Base-by-base conservation (phyloP, 2,113 vertebrate genomes). In the Vicugna pacos region DNA sequence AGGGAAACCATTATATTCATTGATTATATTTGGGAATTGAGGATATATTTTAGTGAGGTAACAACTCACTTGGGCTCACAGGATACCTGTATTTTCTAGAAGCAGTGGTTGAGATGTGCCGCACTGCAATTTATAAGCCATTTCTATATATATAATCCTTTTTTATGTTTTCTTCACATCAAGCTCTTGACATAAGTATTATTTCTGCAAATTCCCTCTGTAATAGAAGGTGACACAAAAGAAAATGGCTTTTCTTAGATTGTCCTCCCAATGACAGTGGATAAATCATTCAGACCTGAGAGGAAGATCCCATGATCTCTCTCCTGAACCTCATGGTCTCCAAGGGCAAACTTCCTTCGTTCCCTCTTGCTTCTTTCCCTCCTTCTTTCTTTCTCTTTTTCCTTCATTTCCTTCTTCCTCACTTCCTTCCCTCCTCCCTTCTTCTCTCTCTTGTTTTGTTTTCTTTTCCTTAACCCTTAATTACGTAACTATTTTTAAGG, bases 121-220 rank as follows among this genome's bases (percentile, higher is more conserved):
- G 10, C 30, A 69, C 1, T 58, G 20, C 2, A 85, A 64, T 85
- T 60, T 67, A 67, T 54, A 62, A 76, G 8, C 6, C 20, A 69
- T 38, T 54, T 14, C 13, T 42, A n/a, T 73, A 20, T 22, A 2
- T 35, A 2, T 77, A 5, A 28, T 9, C 6, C n/a, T 38, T 42
- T 58, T 54, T 38, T 14, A 30, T 76, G 8, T 65, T 15, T 72
- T 81, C 28, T 77, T 90, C 46, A 35, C 15, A 67, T 73, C 2
- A 42, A 50, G 62, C 38, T 90, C 35, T 83, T 89, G 19, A 92
- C 8, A n/a, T 60, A 48, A 77, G 35, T 83, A 76, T 85, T 67
- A 86, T 56, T 77, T 38, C 42, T 54, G 77, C 7, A 84, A 52
- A 73, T 91, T 88, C 30, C 30, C n/a, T 32, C 7, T 70, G 16